phyloP scores from a whole-genome alignment of 2,888 invertebrate genomes.

The Scaptomyza flava region DNA sequence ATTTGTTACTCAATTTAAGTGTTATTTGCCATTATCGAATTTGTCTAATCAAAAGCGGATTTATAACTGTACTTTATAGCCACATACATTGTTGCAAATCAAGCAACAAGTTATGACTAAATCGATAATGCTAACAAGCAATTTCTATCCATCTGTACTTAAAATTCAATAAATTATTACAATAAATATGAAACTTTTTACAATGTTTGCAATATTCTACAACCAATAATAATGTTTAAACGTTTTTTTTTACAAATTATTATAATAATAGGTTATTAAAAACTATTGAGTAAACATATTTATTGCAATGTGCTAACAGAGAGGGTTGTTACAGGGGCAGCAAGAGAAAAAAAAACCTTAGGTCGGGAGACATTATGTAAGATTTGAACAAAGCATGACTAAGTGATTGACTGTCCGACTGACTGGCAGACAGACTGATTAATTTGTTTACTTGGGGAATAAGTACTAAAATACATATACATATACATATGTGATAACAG shows the following conservation, averaged over 20 bases:
- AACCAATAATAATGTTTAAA: no score
- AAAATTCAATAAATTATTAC: no score
- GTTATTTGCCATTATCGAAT: not conserved
- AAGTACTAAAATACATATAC: conserved; percentile 7
- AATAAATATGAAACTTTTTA: no score
- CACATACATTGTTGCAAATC: not conserved
- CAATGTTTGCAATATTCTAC: no score
- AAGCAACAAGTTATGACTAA: not conserved
- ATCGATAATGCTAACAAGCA: not conserved
- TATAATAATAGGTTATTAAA: no score
- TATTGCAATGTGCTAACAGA: not conserved
- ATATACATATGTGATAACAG: conserved; percentile 8
- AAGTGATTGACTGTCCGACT: not conserved
- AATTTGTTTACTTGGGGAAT: conserved; percentile 9
- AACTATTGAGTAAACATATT: no score
- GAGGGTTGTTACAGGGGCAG: no score
- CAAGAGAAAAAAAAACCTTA: conserved; percentile 20
- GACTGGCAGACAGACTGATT: not conserved
- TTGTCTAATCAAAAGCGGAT: conserved; percentile 1
- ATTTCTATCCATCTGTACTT: not conserved
- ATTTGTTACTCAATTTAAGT: conserved; percentile 6
- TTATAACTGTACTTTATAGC: not conserved
- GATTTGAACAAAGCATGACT: conserved; percentile 8
- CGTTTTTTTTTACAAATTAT: no score
- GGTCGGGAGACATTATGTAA: conserved; percentile 47